A percentile compares a stretch with the other conserved stretches of the same genome.
Evolutionary conservation across 2,113 vertebrate genomes (phyloP).

Genomic region (Caracal caracal): DNA sequence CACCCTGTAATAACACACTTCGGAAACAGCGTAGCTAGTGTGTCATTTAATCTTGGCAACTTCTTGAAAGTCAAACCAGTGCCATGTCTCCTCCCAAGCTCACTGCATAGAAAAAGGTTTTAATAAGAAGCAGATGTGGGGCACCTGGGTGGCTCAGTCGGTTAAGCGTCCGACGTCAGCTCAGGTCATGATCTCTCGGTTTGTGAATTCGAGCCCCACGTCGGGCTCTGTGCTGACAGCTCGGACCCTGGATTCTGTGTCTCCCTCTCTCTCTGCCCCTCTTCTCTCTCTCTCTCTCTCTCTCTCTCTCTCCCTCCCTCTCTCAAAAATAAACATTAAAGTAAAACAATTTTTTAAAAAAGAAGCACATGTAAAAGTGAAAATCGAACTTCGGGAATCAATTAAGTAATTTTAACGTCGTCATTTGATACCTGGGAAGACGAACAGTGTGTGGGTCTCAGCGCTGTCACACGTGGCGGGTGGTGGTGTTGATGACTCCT

Average conservation of each 20-base stretch:
- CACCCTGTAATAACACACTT: background rate
- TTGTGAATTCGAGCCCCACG: too few relatives aligned
- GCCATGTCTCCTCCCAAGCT: conserved; percentile 9
- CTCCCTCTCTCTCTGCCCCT: too few relatives aligned
- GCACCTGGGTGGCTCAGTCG: too few relatives aligned
- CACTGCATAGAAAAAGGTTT: background rate
- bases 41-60: conserved; percentile 38
- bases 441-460: conserved; percentile 63
- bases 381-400: conserved; percentile 74
- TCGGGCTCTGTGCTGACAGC: too few relatives aligned
- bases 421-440: conserved; percentile 51
- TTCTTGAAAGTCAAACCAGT: conserved; percentile 35
- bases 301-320: too few relatives aligned
- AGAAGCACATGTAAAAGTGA: conserved; percentile 54
- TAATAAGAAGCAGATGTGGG: conserved; percentile 68
- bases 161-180: too few relatives aligned
- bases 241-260: too few relatives aligned
- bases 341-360: conserved; percentile 46
- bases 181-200: too few relatives aligned
- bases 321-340: too few relatives aligned
- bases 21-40: background rate
- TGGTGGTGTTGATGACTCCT: rapidly evolving
- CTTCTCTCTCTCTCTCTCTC: too few relatives aligned
- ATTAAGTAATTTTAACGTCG: conserved; percentile 78
- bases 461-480: background rate